Base-by-base conservation (phyloP, 2,797 vertebrate species). In the Acrossocheilus fasciatus region DNA sequence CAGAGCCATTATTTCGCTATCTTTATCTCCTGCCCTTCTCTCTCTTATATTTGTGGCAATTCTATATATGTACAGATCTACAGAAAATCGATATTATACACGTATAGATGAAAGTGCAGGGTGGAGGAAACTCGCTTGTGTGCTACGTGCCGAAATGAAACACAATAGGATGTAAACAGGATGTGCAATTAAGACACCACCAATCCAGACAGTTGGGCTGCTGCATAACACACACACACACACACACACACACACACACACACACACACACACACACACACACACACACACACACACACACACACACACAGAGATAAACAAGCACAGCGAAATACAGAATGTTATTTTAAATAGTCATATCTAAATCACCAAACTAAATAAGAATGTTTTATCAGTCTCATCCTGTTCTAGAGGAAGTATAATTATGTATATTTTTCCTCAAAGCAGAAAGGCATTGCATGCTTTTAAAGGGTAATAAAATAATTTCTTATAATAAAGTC, bases 141-240 rank as follows among this genome's bases (percentile, higher is more conserved):
- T 93, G 93, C 90, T 94, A 94, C 91, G 91, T 92, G 92, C 94
- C 41, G 92, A 94, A 95, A 95, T 93, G 91, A 94, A 95, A 96
- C 94, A 96, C 95, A 96, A 96, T 90, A 95, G 93, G 94, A 95
- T 94, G 94, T 95, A 95, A 96, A 95, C 95, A 95, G 95, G 95
- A 95, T 95, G 92, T 87, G 91, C 94, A 95, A 96, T 95, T 95
- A 95, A 96, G 94, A 95, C 87, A 91, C 93, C 91, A 93, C 88
- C 82, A 91, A 95, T 93, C 93, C 95, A 95, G 94, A 94, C 94
- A 93, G 91, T 91, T 89, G 89, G 91, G 89, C 91, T 92, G 91
- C 92, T 89, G 91, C 92, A 91, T 92, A 89, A 91, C 88, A 91
- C 89, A 84, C 85, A 89, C 87, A 81, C 87, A 82, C 23, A 75